phyloP scores from a whole-genome alignment of 2,797 vertebrate species.

The Arctocebus calabarensis region DNA sequence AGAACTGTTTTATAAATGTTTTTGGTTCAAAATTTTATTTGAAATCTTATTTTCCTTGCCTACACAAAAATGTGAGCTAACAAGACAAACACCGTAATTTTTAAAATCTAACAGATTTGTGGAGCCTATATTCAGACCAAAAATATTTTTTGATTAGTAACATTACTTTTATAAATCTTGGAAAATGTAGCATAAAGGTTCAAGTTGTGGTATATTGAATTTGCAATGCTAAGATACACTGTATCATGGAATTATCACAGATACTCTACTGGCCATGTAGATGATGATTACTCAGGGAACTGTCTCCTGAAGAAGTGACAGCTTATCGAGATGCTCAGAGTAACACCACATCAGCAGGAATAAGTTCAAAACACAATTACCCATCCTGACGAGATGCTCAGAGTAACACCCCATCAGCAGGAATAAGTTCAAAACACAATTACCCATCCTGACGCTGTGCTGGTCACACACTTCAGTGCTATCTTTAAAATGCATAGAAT shows the following conservation, averaged over 20 bases:
- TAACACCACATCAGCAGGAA: neutral
- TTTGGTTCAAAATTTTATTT: slow-evolving; percentile 86
- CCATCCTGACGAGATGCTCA: neutral
- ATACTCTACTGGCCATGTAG: slow-evolving; percentile 21
- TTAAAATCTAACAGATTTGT: slow-evolving; percentile 79
- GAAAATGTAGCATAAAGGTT: slow-evolving; percentile 81
- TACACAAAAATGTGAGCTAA: slow-evolving; percentile 80
- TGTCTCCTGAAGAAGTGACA: slow-evolving; percentile 9
- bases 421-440: neutral
- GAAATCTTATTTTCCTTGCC: slow-evolving; percentile 84
- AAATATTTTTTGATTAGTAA: slow-evolving; percentile 79
- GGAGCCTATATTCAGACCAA: slow-evolving; percentile 82
- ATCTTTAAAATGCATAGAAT: slow-evolving; percentile 63
- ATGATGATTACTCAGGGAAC: neutral
- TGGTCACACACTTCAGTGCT: slow-evolving; percentile 39
- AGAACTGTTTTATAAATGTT: slow-evolving; percentile 88
- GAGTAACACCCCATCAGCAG: neutral
- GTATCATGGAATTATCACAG: slow-evolving; percentile 45
- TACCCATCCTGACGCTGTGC: neutral
- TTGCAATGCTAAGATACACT: slow-evolving; percentile 17
- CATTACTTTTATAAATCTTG: slow-evolving; percentile 75
- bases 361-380: neutral
- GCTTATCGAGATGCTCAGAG: neutral
- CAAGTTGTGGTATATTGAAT: slow-evolving; percentile 74
- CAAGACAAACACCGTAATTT: slow-evolving; percentile 71